Percentiles rank a stretch among this genome's conserved stretches.
These are phyloP conservation scores for Heliocidaris erythrogramma DNA, from an alignment of 35 echinoderm and acorn worm species.

Conservation along the genomic window DNA sequence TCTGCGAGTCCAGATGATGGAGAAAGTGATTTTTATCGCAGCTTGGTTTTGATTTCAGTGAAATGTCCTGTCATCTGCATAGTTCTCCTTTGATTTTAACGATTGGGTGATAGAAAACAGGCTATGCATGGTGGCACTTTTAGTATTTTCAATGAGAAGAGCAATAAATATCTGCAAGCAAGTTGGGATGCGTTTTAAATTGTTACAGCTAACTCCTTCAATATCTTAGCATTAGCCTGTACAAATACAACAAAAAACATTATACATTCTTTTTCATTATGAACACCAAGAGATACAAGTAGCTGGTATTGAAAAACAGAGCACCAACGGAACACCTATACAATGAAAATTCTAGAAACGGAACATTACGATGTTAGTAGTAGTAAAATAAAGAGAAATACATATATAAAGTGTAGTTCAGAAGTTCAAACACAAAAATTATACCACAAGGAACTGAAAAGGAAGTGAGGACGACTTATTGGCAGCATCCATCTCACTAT, in stretches of 20 bases:
- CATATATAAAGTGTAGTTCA: background rate
- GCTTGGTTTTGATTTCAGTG: background rate
- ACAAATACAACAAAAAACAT: background rate
- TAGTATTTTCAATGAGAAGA: background rate
- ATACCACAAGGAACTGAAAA: background rate
- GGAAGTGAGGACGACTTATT: conserved; percentile 8
- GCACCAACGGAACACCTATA: no score
- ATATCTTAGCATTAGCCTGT: background rate
- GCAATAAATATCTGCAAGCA: background rate
- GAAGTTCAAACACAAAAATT: background rate
- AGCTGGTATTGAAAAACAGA: no score
- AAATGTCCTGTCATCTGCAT: background rate
- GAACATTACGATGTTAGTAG: no score
- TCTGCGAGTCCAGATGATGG: background rate
- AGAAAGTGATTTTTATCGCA: background rate
- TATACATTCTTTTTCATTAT: no score
- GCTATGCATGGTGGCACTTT: background rate
- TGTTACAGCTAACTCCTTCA: background rate
- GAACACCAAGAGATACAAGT: no score
- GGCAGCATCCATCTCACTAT: background rate
- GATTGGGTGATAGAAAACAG: background rate
- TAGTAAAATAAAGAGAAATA: no score
- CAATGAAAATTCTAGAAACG: no score
- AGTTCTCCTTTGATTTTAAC: background rate
- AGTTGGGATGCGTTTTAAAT: background rate